Conservation (phyloP, 2,888 invertebrate genomes). For the Morinoia aosen region DNA sequence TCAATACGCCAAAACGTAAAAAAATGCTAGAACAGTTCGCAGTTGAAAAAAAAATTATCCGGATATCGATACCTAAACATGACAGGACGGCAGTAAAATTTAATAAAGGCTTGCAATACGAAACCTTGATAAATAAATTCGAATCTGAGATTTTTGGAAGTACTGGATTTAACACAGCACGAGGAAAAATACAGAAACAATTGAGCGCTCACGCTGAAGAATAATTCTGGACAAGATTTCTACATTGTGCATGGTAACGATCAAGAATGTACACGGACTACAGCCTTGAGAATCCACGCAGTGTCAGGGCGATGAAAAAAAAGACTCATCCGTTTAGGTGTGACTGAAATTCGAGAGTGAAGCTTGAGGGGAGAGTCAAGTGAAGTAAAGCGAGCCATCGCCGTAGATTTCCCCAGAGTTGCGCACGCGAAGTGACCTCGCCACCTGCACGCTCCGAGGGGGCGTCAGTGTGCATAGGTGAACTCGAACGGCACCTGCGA, state of each 20-base stretch:
- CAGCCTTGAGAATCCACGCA: background rate
- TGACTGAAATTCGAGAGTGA: constrained; percentile 26
- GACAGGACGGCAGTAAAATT: too few relatives aligned
- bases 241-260: background rate
- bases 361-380: background rate
- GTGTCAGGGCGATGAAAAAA: background rate
- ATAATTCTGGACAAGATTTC: background rate
- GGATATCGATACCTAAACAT: too few relatives aligned
- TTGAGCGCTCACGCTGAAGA: background rate
- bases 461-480: background rate
- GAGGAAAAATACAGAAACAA: background rate
- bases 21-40: too few relatives aligned
- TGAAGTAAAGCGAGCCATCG: constrained; percentile 25
- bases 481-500: constrained; percentile 4
- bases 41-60: too few relatives aligned
- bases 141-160: too few relatives aligned
- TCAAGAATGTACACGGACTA: background rate
- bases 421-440: background rate
- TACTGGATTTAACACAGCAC: too few relatives aligned
- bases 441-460: background rate
- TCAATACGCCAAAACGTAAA: too few relatives aligned
- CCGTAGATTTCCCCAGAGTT: constrained; percentile 45
- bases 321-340: background rate
- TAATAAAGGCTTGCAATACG: too few relatives aligned
- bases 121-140: too few relatives aligned